Conservation (phyloP, 2,797 vertebrate genomes). For the Brachymystax lenok region DNA sequence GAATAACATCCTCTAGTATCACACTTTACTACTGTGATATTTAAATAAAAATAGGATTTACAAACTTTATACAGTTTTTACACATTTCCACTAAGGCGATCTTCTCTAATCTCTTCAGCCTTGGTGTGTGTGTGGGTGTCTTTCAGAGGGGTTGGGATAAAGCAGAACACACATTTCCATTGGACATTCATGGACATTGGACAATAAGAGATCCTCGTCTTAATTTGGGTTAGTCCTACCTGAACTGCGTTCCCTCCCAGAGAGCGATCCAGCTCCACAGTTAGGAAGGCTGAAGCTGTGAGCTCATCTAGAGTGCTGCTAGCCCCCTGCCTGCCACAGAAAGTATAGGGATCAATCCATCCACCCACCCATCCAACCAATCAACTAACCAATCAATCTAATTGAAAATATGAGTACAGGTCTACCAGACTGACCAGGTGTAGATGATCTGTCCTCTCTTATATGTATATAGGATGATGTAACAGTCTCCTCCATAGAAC, state of each 20-base stretch:
- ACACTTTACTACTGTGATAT: not conserved
- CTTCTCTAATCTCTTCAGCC: not conserved
- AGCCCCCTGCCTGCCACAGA: conserved; percentile 82
- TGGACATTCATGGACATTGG: too few species aligned
- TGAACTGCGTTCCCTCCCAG: conserved; percentile 84
- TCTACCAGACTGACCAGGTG: conserved; percentile 61
- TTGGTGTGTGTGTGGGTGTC: not conserved
- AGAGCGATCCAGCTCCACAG: conserved; percentile 84
- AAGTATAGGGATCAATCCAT: not conserved
- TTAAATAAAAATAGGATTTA: not conserved
- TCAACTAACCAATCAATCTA: too few species aligned
- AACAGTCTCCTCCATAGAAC: conserved; percentile 91
- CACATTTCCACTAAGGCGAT: not conserved
- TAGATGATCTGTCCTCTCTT: conserved; percentile 65
- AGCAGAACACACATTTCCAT: not conserved
- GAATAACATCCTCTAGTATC: not conserved
- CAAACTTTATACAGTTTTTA: not conserved
- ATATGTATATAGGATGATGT: conserved; percentile 91
- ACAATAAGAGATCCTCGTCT: not conserved
- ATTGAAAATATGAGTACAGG: not conserved
- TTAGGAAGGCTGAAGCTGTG: conserved; percentile 88
- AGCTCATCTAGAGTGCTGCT: conserved; percentile 82
- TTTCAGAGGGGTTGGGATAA: not conserved
- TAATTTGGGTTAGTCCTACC: conserved; percentile 62
- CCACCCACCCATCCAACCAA: too few species aligned